These are phyloP conservation scores for Bombus terrestris DNA, from an alignment of 1,140 invertebrate species.

Conservation along the genomic window DNA sequence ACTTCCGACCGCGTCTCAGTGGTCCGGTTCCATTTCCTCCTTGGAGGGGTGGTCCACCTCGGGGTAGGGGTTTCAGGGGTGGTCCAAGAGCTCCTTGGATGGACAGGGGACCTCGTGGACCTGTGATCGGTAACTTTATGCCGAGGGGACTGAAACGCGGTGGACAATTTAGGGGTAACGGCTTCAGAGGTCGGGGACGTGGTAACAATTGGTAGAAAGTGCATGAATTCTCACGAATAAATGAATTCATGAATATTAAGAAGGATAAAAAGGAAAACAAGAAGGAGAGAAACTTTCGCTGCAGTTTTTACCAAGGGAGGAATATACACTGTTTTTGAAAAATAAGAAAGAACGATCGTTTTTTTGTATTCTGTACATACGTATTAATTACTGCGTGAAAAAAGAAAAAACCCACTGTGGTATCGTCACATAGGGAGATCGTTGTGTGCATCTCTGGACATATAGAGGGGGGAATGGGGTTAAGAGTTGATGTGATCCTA, in stretches of 20 bases:
- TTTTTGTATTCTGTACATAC: constrained; percentile 57
- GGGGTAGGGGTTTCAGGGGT: constrained; percentile 72
- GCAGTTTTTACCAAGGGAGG: constrained; percentile 32
- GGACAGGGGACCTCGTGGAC: constrained; percentile 74
- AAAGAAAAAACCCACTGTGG: neutral
- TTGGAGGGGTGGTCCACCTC: constrained; percentile 67
- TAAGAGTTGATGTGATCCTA: neutral
- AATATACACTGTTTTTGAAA: constrained; percentile 22
- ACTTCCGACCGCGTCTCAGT: constrained; percentile 67
- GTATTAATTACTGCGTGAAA: neutral
- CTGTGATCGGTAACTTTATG: constrained; percentile 63
- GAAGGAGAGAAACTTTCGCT: neutral
- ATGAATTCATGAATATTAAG: neutral
- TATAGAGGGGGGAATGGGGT: neutral
- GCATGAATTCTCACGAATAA: neutral
- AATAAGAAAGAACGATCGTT: neutral
- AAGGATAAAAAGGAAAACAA: neutral
- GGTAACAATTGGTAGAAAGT: constrained; percentile 70
- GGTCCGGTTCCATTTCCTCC: constrained; percentile 61
- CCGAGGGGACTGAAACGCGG: constrained; percentile 74
- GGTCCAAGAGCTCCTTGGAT: constrained; percentile 76
- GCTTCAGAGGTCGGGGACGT: constrained; percentile 73
- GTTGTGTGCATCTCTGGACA: neutral
- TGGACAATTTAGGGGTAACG: constrained; percentile 70
- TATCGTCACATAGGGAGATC: neutral